Base-by-base conservation (phyloP, 2,888 invertebrate genomes). In the Leptinotarsa juncta region DNA sequence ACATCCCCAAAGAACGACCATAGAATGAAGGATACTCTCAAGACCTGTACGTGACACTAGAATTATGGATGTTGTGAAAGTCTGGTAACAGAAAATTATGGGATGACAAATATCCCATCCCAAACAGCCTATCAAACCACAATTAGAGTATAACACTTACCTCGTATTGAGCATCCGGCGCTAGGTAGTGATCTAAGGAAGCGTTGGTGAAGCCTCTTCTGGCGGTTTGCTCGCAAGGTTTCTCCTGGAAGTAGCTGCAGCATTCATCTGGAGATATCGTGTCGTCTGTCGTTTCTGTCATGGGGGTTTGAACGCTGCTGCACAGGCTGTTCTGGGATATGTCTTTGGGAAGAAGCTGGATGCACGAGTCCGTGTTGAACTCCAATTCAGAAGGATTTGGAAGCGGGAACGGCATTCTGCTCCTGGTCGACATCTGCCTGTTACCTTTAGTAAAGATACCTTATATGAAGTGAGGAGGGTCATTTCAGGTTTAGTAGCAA, bases 141-240 rank as follows among this genome's bases (percentile, higher is more conserved):
- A 10, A 42, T 42, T 42, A 10, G 3, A 42, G 32, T 42, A 3
- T 42, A 12, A 42, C 20, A 70, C 18, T 51, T 16, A 73, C 77
- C 82, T 93, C 92, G 82, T 93, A 93, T 80, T 92, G 92, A 1
- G 92, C 91, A 79, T 92, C 92, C 0, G 91, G 91, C 0, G 91
- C 91, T 55, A 92, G 83, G 79, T 81, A 81, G 83, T 82, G 65
- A 78, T 77, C 77, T 70, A 79, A 70, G 4, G 73, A 73, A 74
- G 77, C 73, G 62, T 74, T 76, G 15, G 80, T 74, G 65, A 81
- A 82, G 15, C 71, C 79, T 69, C 81, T 76, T 67, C 81, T 82
- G 16, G 81, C 73, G 32, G 81, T 73, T 72, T 81, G 81, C 26
- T 83, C 82, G n/a, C 72, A 73, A 20, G 79, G 68, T 51, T 84